These are phyloP conservation scores for Rhinoderma darwinii DNA, from an alignment of 2,113 vertebrate species.

Conservation along the genomic window DNA sequence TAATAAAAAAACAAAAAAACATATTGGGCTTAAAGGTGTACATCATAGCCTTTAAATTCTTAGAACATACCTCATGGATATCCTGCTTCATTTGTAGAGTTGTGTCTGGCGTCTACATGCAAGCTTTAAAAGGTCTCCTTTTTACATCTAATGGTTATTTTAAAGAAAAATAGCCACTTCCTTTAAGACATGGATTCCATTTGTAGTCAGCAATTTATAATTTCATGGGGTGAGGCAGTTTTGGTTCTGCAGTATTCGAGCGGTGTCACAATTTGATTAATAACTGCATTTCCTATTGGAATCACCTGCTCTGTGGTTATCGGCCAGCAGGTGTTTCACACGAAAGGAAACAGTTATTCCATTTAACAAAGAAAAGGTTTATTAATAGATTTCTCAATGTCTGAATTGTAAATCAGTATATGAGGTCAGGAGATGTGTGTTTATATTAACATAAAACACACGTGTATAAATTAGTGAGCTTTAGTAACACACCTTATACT, in stretches of 20 bases:
- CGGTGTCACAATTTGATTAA: conserved; percentile 27
- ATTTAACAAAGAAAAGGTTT: conserved; percentile 11
- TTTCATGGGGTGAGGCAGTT: neutral
- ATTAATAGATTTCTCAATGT: neutral
- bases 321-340: conserved; percentile 41
- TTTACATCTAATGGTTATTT: neutral
- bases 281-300: conserved; percentile 32
- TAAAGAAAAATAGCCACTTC: neutral
- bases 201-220: conserved; percentile 24
- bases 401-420: neutral
- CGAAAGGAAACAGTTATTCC: neutral
- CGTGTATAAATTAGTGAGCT: neutral
- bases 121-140: neutral
- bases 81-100: too few relatives aligned
- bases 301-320: conserved; percentile 24
- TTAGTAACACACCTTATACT: neutral
- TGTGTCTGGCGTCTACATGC: neutral
- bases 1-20: too few relatives aligned
- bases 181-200: neutral
- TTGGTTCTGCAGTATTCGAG: conserved; percentile 20
- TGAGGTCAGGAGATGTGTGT: neutral
- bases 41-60: too few relatives aligned
- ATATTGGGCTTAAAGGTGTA: too few relatives aligned
- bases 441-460: neutral
- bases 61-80: too few relatives aligned